Conservation (phyloP, 2,888 invertebrate genomes). For the Agrochola litura region DNA sequence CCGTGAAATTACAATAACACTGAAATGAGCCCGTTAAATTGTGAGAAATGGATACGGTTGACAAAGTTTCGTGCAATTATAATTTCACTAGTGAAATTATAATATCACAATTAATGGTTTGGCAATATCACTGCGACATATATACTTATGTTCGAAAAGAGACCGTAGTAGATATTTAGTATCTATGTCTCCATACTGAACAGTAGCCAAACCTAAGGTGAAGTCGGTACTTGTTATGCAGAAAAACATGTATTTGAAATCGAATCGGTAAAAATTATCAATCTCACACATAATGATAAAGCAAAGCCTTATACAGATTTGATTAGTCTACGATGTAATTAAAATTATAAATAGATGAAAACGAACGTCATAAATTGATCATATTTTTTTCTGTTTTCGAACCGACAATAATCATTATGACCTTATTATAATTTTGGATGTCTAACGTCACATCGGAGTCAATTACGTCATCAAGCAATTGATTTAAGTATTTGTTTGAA, state of each 20-base stretch:
- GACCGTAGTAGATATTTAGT: not conserved
- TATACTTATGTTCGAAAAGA: not conserved
- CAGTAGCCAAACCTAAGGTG: not conserved
- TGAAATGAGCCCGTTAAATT: too few species aligned
- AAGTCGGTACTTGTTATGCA: not conserved
- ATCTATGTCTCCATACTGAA: not conserved
- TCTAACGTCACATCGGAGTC: constrained; percentile 40
- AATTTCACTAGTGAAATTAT: too few species aligned
- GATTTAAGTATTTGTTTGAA: constrained; percentile 23
- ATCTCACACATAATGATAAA: constrained; percentile 15
- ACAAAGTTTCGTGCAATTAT: too few species aligned
- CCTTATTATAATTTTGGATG: constrained; percentile 33
- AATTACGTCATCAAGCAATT: constrained; percentile 13
- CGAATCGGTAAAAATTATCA: not conserved
- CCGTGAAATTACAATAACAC: too few species aligned
- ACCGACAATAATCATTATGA: constrained; percentile 30
- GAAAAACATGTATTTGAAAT: not conserved
- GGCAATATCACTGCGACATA: too few species aligned
- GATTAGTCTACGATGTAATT: constrained; percentile 49
- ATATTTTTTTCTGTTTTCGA: constrained; percentile 32
- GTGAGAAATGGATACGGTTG: too few species aligned
- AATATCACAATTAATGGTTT: too few species aligned
- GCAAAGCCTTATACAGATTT: constrained; percentile 7
- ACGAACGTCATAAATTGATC: constrained; percentile 64
- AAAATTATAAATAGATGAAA: constrained; percentile 62